A percentile compares a stretch with the other conserved stretches of the same genome.
Conservation (phyloP, 1,140 invertebrate species). For the Diuraphis noxia region DNA sequence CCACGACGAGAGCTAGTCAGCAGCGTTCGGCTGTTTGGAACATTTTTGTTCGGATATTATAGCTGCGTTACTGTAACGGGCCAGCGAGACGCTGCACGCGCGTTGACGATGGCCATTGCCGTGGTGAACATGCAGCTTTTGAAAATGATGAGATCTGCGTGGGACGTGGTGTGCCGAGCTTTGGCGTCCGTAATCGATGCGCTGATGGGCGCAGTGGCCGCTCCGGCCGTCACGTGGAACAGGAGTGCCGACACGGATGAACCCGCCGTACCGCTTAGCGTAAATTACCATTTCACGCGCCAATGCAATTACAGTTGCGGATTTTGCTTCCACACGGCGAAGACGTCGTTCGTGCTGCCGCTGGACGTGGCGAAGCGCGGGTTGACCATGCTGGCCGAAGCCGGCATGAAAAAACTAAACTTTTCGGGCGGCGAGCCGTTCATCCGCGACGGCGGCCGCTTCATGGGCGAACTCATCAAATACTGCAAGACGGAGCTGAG, state of each 20-base stretch:
- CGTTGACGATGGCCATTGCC: not conserved
- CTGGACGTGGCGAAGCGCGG: conserved; percentile 61
- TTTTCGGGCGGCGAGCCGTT: conserved; percentile 63
- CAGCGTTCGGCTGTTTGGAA: too few relatives aligned
- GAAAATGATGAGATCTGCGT: not conserved
- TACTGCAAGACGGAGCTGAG: conserved; percentile 60
- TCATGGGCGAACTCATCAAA: conserved; percentile 61
- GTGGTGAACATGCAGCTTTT: not conserved
- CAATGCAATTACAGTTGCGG: conserved; percentile 62
- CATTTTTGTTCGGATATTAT: too few relatives aligned
- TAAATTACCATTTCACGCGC: conserved; percentile 62
- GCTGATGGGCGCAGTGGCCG: not conserved
- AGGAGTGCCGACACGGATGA: not conserved
- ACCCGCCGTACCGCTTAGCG: conserved; percentile 59
- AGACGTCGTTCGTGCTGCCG: conserved; percentile 60
- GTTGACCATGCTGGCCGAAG: conserved; percentile 59
- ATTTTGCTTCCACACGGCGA: conserved; percentile 63
- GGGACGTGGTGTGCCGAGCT: not conserved
- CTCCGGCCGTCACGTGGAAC: not conserved
- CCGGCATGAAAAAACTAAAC: conserved; percentile 62
- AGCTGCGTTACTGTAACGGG: too few relatives aligned
- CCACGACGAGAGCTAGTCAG: too few relatives aligned
- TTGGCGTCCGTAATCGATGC: not conserved
- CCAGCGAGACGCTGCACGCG: too few relatives aligned
- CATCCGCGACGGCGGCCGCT: conserved; percentile 58